Percentiles rank a stretch among this genome's conserved stretches.
Evolutionary conservation across 2,113 vertebrate genomes (phyloP).

Genomic region (Trogon melanurus): DNA sequence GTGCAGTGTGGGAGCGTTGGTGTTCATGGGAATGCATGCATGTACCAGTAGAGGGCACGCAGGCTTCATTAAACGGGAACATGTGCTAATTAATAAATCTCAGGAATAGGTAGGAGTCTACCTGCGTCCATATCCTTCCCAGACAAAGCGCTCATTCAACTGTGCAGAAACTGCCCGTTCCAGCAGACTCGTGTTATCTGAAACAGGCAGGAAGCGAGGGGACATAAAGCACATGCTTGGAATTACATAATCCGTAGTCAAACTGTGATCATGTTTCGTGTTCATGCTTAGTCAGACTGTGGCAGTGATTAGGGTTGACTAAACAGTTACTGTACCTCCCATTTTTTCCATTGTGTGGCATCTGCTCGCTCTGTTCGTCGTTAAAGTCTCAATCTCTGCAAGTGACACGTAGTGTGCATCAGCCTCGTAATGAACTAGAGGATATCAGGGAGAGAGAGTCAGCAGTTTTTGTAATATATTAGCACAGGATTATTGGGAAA

Average conservation of each 20-base stretch:
- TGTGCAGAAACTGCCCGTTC: not conserved
- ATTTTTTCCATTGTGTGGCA: slow-evolving; percentile 33
- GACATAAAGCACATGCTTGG: slow-evolving; percentile 15
- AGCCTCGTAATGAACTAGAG: not conserved
- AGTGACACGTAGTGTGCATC: not conserved
- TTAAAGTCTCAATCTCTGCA: not conserved
- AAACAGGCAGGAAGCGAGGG: slow-evolving; percentile 16
- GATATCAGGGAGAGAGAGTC: not conserved
- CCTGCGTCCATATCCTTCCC: not conserved
- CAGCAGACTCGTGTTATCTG: not conserved
- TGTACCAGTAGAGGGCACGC: slow-evolving; percentile 67
- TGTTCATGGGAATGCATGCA: not conserved
- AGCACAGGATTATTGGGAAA: slow-evolving; percentile 18
- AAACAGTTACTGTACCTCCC: slow-evolving; percentile 35
- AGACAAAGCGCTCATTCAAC: not conserved
- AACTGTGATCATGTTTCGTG: slow-evolving; percentile 27
- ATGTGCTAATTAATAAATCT: slow-evolving; percentile 39
- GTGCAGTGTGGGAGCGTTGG: accelerated
- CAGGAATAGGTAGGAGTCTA: not conserved
- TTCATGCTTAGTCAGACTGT: slow-evolving; percentile 62
- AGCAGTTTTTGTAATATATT: slow-evolving; percentile 22
- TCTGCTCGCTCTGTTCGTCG: slow-evolving; percentile 25
- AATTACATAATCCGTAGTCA: slow-evolving; percentile 17
- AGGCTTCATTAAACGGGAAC: slow-evolving; percentile 44
- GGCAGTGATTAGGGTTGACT: slow-evolving; percentile 58